Base-by-base conservation (phyloP, 2,797 vertebrate genomes). In the Xiphorhynchus erythropygius region DNA sequence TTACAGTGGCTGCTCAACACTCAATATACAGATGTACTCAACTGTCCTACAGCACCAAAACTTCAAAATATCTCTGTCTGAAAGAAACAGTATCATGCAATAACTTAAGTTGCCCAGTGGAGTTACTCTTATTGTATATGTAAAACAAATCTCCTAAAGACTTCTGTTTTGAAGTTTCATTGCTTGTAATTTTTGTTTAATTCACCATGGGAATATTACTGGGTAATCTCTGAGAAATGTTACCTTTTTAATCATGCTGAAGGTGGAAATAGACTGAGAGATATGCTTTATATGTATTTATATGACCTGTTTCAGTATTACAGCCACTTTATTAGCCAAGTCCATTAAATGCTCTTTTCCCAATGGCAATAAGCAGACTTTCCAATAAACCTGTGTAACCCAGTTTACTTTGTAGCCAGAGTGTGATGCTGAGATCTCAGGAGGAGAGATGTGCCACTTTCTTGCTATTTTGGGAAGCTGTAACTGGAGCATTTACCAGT, bases 401-500 rank as follows among this genome's bases (percentile, higher is more conserved):
- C 91, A 95, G 70, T 97, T 97, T 94, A 67, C 49, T 84, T 88
- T 2, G 11, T 53, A 74, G 93, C 52, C 46, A 27, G 63, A 80
- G 47, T 90, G 89, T 73, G 74, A 77, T 76, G 46, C 94, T 77
- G 80, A 94, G 96, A 86, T 96, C 96, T 91, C 96, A 93, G 90
- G 96, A 97, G 96, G 96, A 95, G 96, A 95, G 74, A 84, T 96
- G 96, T 96, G 83, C 96, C 94, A 96, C 91, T 97, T 97, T 89
- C 52, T 93, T 79, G 74, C 91, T 97, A 97, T 96, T 97, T 95
- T 95, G 64, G 83, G 96, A 91, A 84, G 70, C 39, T 18, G 70
- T 94, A 97, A 95, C 85, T 96, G 80, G 95, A 96, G 37, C 96
- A 90, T 94, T 96, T 94, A 91, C 73, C 77, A 81, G 91, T 95